Conservation (phyloP, 2,888 invertebrate genomes). For the Nudaria mundana region DNA sequence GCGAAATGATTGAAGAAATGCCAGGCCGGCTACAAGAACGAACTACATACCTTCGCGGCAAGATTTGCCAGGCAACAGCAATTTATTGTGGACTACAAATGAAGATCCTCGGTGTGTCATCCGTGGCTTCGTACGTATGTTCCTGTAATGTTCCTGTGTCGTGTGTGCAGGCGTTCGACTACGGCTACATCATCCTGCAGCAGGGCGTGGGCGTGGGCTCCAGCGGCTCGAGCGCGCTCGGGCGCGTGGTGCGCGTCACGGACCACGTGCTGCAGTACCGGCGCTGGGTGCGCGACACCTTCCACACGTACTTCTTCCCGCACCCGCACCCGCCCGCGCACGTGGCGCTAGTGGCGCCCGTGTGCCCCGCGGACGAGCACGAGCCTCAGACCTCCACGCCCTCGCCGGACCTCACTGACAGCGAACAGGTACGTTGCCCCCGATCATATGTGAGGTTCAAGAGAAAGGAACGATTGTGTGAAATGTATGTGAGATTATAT, state of each 20-base stretch:
- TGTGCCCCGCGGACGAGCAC: not conserved
- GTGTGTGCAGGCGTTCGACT: constrained; percentile 92
- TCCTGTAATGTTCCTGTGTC: not conserved
- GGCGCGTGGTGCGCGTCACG: constrained; percentile 95
- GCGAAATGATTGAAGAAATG: too few species aligned
- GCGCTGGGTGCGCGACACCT: constrained; percentile 73
- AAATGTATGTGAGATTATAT: too few species aligned
- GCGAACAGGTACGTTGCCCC: constrained; percentile 49
- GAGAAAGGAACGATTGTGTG: too few species aligned
- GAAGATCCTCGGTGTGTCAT: too few species aligned
- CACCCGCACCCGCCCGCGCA: constrained; percentile 30
- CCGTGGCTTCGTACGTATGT: too few species aligned
- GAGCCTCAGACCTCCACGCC: too few species aligned
- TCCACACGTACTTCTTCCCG: constrained; percentile 71
- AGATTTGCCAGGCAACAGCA: too few species aligned
- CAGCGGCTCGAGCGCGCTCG: constrained; percentile 85
- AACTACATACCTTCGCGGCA: too few species aligned
- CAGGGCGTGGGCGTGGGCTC: constrained; percentile 83
- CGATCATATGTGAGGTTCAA: too few species aligned
- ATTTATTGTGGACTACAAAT: too few species aligned
- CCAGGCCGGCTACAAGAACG: too few species aligned
- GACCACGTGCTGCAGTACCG: constrained; percentile 91
- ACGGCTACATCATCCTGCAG: constrained; percentile 93
- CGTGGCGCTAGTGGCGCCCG: not conserved
- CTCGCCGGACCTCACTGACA: constrained; percentile 31